phyloP scores from a whole-genome alignment of 2,113 vertebrate genomes.

The Gila orcuttii region DNA sequence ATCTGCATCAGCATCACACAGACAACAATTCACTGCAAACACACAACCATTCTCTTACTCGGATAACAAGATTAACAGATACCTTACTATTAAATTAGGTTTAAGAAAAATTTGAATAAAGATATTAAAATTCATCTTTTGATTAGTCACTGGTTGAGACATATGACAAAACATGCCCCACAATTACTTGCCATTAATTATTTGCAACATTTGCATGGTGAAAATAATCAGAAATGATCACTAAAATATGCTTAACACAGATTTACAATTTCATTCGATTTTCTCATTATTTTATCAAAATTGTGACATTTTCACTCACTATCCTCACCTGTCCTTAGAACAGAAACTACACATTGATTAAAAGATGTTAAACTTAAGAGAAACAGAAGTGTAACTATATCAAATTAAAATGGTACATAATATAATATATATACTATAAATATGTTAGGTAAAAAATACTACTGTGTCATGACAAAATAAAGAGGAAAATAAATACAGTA shows the following conservation, averaged over 20 bases:
- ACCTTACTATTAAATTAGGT: neutral
- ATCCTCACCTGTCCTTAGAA: neutral
- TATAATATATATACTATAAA: no score
- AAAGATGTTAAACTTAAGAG: neutral
- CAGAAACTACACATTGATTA: neutral
- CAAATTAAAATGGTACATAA: no score
- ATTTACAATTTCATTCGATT: neutral
- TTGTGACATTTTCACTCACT: neutral
- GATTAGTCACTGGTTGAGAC: neutral
- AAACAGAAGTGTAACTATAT: neutral
- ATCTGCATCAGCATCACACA: conserved; percentile 68
- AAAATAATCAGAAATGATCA: neutral
- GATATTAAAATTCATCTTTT: conserved; percentile 11
- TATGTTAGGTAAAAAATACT: no score
- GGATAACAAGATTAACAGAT: neutral
- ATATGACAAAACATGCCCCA: neutral
- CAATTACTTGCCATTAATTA: neutral
- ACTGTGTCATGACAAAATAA: no score
- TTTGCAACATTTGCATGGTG: neutral
- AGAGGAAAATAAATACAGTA: no score
- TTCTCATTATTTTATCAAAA: neutral
- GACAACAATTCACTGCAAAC: conserved; percentile 49
- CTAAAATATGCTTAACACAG: neutral
- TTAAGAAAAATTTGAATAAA: neutral
- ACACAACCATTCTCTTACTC: neutral